Percentiles rank a stretch among this genome's conserved stretches.
Conservation (phyloP, 1,140 invertebrate species). For the Coptotermes formosanus region DNA sequence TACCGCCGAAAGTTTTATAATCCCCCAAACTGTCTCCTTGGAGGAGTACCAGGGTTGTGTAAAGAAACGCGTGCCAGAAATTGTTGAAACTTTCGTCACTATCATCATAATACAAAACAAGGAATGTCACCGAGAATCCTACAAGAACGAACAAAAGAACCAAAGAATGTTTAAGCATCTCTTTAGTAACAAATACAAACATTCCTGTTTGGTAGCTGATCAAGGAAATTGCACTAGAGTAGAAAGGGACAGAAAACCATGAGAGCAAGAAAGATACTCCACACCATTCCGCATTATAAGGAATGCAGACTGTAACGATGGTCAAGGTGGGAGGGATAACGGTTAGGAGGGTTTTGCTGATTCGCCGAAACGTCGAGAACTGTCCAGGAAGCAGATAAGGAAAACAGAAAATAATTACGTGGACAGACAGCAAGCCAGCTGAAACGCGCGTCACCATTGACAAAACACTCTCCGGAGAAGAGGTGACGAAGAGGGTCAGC, state of each 20-base stretch:
- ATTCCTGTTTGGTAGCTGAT: not conserved
- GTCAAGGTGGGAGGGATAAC: not conserved
- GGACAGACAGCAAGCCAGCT: not conserved
- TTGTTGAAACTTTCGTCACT: not conserved
- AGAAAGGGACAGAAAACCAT: not conserved
- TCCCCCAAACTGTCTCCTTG: not conserved
- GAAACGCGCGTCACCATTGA: not conserved
- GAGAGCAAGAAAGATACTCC: not conserved
- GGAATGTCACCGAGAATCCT: not conserved
- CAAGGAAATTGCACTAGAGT: not conserved
- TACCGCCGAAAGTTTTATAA: not conserved
- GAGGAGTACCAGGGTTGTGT: not conserved
- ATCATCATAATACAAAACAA: not conserved
- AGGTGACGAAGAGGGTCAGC: not conserved
- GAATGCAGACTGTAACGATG: not conserved
- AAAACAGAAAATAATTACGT: not conserved
- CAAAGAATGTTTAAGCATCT: not conserved
- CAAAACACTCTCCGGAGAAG: not conserved
- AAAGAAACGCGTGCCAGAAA: not conserved
- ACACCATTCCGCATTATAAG: not conserved
- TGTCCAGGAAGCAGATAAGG: not conserved
- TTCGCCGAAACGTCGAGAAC: not conserved
- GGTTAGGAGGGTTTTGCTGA: not conserved
- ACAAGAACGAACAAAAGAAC: not conserved
- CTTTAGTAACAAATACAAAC: not conserved